Evolutionary conservation across 1,140 invertebrate genomes (phyloP), one percentile per base, ranked within the genome.

Genomic region (Sinonovacula constricta): DNA sequence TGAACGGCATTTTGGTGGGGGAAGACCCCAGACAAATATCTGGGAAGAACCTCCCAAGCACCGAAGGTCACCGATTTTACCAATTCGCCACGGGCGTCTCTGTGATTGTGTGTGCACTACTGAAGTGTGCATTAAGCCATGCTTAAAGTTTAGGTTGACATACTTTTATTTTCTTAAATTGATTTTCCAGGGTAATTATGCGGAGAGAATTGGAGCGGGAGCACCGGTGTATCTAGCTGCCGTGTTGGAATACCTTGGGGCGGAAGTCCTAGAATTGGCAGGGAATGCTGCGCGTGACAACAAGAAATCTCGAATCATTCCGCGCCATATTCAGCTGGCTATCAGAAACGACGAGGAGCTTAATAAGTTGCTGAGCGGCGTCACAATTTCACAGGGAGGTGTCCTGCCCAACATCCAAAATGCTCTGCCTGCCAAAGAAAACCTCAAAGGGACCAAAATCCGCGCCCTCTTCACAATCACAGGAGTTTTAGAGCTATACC

Each of bases 341-440:
- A 83, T 89, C 56, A 72, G 88, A 45, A 89, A 89, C 63, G 88
- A 89, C 70, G 88, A 91, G 70, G 90, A 91, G 74, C 82, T 91
- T 65, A 91, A 90, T 82, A 88, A 88, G 63, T 80, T 90, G 18
- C 76, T 90, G 53, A 82, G 85, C 22, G 87, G 88, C 56, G 88
- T 90, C 1, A 90, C 89, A 22, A 90, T 90, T 59, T 87, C 89
- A 15, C 88, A 90, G 67, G 89, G 89, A 63, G 90, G 89, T 83
- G 89, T 90, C 12, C 80, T 90, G 71, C 89, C 89, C 4, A 90
- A 90, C 81, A 90, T 90, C 54, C 88, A 90, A 68, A 82, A 87
- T 30, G 88, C 87, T 26, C 81, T 91, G n/a, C n/a, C 74, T 90
- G 63, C 90, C 90, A 22, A 90, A 90, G 81, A 90, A 91, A 80